Evolutionary conservation across 2,888 invertebrate species (phyloP).

Genomic region (Campopleginae sp.): DNA sequence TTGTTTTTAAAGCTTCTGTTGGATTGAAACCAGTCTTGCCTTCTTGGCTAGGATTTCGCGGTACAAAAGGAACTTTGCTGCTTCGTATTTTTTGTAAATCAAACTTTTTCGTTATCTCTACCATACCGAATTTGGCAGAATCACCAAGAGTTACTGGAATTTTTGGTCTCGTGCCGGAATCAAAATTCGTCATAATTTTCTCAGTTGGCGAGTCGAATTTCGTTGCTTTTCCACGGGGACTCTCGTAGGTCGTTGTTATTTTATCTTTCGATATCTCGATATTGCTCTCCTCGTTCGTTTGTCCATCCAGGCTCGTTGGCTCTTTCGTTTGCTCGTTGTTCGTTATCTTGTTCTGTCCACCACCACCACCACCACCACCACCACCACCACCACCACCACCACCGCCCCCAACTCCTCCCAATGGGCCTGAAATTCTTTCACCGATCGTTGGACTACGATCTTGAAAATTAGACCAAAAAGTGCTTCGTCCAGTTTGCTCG

Average conservation of each 20-base stretch:
- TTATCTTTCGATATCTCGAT: slow-evolving; percentile 67
- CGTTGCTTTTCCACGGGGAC: slow-evolving; percentile 55
- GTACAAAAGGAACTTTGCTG: slow-evolving; percentile 71
- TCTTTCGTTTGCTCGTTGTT: slow-evolving; percentile 71
- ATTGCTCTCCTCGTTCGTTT: slow-evolving; percentile 66
- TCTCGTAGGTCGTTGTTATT: slow-evolving; percentile 45
- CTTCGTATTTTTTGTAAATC: slow-evolving; percentile 72
- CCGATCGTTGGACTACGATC: slow-evolving; percentile 69
- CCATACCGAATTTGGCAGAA: slow-evolving; percentile 72
- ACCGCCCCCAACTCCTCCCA: not conserved
- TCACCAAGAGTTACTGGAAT: slow-evolving; percentile 70
- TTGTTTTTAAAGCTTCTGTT: slow-evolving; percentile 72
- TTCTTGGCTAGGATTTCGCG: slow-evolving; percentile 73
- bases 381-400: not conserved
- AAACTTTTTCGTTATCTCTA: slow-evolving; percentile 77
- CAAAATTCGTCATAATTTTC: slow-evolving; percentile 72
- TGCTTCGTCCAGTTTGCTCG: slow-evolving; percentile 74
- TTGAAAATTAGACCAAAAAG: slow-evolving; percentile 77
- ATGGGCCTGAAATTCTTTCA: slow-evolving; percentile 50
- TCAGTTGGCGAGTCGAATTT: slow-evolving; percentile 58
- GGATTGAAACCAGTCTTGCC: slow-evolving; percentile 66
- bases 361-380: not conserved
- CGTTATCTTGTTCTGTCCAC: slow-evolving; percentile 69
- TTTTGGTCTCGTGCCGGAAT: slow-evolving; percentile 78
- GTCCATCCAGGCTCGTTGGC: slow-evolving; percentile 56